These are phyloP conservation scores for Drosophila kikkawai DNA, from an alignment of 1,140 invertebrate species.

Conservation along the genomic window DNA sequence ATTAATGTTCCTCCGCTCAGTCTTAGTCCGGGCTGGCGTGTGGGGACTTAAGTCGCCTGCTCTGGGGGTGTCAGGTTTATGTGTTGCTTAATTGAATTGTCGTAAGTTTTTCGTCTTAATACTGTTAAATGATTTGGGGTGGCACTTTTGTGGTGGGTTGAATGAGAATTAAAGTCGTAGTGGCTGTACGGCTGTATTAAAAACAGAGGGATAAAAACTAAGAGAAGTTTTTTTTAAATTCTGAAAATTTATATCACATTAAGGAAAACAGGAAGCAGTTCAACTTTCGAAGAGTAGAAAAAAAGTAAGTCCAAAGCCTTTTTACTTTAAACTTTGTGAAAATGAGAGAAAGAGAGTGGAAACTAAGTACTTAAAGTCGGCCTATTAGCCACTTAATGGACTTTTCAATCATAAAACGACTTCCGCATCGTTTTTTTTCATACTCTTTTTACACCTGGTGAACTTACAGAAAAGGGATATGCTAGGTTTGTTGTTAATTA, in stretches of 20 bases:
- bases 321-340: slow-evolving; percentile 8
- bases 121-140: slow-evolving; percentile 38
- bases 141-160: slow-evolving; percentile 3
- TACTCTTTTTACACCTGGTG: background rate
- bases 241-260: background rate
- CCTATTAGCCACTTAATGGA: slow-evolving; percentile 61
- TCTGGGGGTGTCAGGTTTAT: slow-evolving; percentile 67
- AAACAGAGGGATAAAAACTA: background rate
- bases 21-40: background rate
- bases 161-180: slow-evolving; percentile 18
- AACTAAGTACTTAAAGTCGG: slow-evolving; percentile 49
- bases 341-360: background rate
- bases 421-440: slow-evolving; percentile 18
- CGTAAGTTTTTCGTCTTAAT: slow-evolving; percentile 52
- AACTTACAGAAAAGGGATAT: background rate
- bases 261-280: background rate
- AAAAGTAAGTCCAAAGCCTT: slow-evolving; percentile 3
- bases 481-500: background rate
- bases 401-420: slow-evolving; percentile 33
- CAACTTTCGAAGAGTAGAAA: background rate
- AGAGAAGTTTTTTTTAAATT: background rate
- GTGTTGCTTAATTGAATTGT: slow-evolving; percentile 78
- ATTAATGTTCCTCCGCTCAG: slow-evolving; percentile 55
- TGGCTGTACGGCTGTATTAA: background rate
- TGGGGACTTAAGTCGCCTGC: slow-evolving; percentile 35